Evolutionary conservation across 2,888 invertebrate species (phyloP).

Genomic region (Resseliella maxima): DNA sequence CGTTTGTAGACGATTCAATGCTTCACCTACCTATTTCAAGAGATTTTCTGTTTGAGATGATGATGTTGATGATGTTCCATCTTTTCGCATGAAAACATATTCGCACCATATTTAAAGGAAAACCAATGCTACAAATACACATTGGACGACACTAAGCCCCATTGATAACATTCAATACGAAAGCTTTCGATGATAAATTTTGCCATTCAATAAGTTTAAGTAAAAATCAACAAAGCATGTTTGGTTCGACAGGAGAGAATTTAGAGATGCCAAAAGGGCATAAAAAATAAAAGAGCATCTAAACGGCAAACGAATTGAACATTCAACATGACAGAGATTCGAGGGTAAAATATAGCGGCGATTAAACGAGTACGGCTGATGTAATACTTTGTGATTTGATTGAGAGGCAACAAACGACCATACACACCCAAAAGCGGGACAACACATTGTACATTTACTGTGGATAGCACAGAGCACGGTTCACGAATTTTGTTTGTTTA

Average conservation of each 20-base stretch:
- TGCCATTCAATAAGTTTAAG: constrained; percentile 35
- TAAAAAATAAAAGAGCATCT: not conserved
- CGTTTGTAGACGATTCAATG: not conserved
- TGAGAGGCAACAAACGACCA: not conserved
- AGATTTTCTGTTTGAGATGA: not conserved
- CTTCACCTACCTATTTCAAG: not conserved
- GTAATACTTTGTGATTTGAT: constrained; percentile 16
- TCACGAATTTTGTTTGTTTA: constrained; percentile 39
- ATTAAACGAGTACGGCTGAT: not conserved
- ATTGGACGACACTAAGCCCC: not conserved
- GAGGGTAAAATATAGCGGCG: constrained; percentile 3
- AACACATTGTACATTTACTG: not conserved
- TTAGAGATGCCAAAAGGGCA: not conserved
- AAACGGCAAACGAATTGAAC: not conserved
- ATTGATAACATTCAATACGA: not conserved
- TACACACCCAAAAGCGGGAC: not conserved
- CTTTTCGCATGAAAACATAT: not conserved
- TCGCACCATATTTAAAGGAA: not conserved
- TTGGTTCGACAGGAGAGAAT: not conserved
- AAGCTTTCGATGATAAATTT: not conserved
- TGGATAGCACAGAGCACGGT: not conserved
- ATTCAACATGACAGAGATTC: not conserved
- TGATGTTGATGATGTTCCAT: not conserved
- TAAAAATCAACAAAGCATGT: constrained; percentile 1
- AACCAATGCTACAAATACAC: not conserved